These are phyloP conservation scores for Zaprionus vittiger DNA, from an alignment of 1,140 invertebrate genomes.

Conservation along the genomic window DNA sequence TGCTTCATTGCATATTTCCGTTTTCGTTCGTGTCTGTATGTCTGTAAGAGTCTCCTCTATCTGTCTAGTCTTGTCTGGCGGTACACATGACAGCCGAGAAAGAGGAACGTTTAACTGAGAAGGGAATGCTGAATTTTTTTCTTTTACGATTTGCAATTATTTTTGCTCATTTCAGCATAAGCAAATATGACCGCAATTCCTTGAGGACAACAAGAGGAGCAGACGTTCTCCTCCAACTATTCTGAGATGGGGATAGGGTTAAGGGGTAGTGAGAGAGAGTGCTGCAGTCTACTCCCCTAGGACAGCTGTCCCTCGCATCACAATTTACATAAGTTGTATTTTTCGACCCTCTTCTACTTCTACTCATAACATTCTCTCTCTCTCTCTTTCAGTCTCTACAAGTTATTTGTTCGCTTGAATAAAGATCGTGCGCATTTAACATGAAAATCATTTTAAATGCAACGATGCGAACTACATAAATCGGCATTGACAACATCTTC, in stretches of 20 bases:
- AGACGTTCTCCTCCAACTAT: conserved; percentile 40
- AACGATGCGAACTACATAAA: conserved; percentile 46
- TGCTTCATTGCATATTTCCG: conserved; percentile 81
- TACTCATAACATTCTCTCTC: background rate
- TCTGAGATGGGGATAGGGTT: background rate
- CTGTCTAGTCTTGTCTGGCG: conserved; percentile 28
- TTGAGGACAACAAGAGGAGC: conserved; percentile 62
- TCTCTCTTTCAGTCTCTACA: background rate
- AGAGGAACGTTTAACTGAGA: background rate
- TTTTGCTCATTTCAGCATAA: conserved; percentile 82
- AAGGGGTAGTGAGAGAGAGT: background rate
- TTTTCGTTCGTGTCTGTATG: conserved; percentile 45
- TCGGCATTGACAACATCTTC: conserved; percentile 16
- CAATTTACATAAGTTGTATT: conserved; percentile 76
- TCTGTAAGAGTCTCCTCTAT: background rate
- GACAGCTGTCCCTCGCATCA: conserved; percentile 40
- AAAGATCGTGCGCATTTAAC: conserved; percentile 60
- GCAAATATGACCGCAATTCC: conserved; percentile 78
- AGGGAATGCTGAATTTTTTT: conserved; percentile 16
- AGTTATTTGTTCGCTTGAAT: conserved; percentile 67
- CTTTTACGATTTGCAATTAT: conserved; percentile 81
- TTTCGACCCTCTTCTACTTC: conserved; percentile 49
- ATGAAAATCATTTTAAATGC: conserved; percentile 78
- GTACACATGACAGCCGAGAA: conserved; percentile 28
- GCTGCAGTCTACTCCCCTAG: background rate